Percentiles rank a stretch among this genome's conserved stretches.
Conservation (phyloP, 2,797 vertebrate genomes). For the Alcedo quadribrachys region DNA sequence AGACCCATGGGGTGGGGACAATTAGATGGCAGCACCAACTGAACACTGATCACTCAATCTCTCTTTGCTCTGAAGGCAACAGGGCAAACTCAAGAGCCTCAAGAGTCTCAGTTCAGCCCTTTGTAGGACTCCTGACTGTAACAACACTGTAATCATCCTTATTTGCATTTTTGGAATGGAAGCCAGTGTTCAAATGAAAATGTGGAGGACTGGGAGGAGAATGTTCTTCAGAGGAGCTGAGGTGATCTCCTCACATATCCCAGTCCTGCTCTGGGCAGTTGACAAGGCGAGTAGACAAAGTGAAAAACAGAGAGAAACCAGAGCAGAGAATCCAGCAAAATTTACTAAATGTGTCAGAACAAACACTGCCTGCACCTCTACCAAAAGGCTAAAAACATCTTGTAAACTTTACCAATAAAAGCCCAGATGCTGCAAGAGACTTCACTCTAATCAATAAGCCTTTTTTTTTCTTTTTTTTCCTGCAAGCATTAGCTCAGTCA, state of each 20-base stretch:
- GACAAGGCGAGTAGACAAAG: not conserved
- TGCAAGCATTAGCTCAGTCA: slow-evolving; percentile 65
- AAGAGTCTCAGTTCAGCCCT: not conserved
- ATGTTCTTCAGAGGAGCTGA: not conserved
- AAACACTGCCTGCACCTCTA: slow-evolving; percentile 3
- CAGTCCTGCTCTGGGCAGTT: not conserved
- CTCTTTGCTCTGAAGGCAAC: not conserved
- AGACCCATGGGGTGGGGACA: not conserved
- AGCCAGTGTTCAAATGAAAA: not conserved
- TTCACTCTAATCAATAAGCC: slow-evolving; percentile 54
- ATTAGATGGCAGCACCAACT: not conserved
- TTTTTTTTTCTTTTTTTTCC: not conserved
- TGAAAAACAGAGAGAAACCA: slow-evolving; percentile 10
- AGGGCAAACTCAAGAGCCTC: not conserved
- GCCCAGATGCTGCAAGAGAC: slow-evolving; percentile 19
- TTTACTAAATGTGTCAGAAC: slow-evolving; percentile 34
- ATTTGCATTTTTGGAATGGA: not conserved
- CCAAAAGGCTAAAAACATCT: not conserved
- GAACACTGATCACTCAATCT: not conserved
- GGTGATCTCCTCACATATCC: not conserved
- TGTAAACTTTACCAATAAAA: slow-evolving; percentile 25
- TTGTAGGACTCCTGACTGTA: not conserved
- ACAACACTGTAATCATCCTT: not conserved
- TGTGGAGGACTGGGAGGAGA: not conserved
- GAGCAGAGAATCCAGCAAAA: not conserved